Conservation (phyloP, 1,140 invertebrate species). For the Drosophila santomea region DNA sequence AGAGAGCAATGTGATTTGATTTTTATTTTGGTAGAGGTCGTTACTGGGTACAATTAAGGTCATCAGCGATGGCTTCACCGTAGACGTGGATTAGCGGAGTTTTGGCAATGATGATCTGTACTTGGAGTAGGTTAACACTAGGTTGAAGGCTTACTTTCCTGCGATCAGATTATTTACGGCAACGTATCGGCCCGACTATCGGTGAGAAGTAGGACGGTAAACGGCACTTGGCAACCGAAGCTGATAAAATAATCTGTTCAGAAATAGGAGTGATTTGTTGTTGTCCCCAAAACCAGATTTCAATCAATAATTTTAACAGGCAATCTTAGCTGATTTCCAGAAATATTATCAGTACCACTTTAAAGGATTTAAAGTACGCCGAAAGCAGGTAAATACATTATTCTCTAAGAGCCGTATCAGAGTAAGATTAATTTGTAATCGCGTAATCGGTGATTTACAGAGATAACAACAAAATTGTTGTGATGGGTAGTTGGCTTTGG, state of each 20-base stretch:
- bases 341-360: neutral
- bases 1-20: neutral
- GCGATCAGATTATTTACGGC: neutral
- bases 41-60: neutral
- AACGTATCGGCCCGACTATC: neutral
- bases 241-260: conserved; percentile 25
- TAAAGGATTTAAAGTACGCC: neutral
- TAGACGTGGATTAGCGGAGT: neutral
- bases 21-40: neutral
- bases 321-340: conserved; percentile 7
- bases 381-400: neutral
- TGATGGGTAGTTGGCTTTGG: neutral
- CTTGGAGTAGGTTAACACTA: too few species aligned
- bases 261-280: conserved; percentile 13
- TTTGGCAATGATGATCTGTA: neutral
- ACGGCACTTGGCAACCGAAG: conserved; percentile 10
- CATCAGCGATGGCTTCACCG: neutral
- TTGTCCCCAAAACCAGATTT: conserved; percentile 14
- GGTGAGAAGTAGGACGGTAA: neutral
- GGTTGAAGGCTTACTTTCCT: neutral
- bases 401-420: neutral
- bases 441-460: neutral
- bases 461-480: too few species aligned
- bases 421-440: conserved; percentile 1
- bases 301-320: conserved; percentile 1